phyloP scores from a whole-genome alignment of 1,140 invertebrate species.

The Neodiprion virginianus region DNA sequence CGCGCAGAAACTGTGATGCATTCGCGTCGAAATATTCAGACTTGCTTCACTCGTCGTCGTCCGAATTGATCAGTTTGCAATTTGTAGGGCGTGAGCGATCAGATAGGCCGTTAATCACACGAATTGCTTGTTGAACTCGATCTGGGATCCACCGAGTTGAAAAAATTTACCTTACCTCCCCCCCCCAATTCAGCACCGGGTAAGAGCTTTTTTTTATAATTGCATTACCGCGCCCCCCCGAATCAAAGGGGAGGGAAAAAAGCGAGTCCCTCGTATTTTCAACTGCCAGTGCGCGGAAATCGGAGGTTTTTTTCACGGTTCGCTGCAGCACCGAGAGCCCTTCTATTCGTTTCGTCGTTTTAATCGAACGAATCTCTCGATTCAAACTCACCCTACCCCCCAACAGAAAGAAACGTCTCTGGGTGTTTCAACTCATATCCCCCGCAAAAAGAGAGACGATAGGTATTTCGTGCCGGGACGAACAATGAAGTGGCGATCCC shows the following conservation, averaged over 20 bases:
- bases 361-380: neutral
- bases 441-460: too few relatives aligned
- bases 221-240: neutral
- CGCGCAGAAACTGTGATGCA: too few relatives aligned
- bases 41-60: too few relatives aligned
- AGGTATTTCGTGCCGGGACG: neutral
- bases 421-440: neutral
- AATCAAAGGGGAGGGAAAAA: neutral
- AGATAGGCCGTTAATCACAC: too few relatives aligned
- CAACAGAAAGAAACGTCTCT: neutral
- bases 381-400: too few relatives aligned
- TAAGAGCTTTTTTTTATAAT: slow-evolving; percentile 6
- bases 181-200: neutral
- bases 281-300: neutral
- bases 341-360: neutral
- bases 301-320: slow-evolving; percentile 5
- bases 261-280: neutral
- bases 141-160: too few relatives aligned
- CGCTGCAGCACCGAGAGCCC: neutral
- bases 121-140: too few relatives aligned
- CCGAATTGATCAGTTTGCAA: too few relatives aligned
- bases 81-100: too few relatives aligned
- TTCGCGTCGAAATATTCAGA: too few relatives aligned
- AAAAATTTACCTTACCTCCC: too few relatives aligned
- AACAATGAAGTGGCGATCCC: neutral